Evolutionary conservation across 2,113 vertebrate genomes (phyloP).

Genomic region (Pelecanus crispus): DNA sequence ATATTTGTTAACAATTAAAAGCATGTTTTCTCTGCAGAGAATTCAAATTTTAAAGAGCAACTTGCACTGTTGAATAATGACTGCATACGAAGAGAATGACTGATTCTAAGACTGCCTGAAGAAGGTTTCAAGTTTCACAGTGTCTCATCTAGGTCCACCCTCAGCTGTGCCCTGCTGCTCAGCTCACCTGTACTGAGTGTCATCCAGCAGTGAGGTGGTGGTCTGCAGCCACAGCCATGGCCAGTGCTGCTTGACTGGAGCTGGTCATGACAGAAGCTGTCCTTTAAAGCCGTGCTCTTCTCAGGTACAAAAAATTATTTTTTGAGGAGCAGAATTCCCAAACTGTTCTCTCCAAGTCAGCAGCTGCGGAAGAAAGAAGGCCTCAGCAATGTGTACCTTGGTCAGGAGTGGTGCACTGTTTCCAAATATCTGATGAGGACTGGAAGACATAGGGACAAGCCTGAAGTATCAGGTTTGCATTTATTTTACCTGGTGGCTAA

Average conservation of each 20-base stretch:
- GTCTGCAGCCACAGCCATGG: fast-evolving
- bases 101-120: neutral
- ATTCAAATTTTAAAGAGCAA: neutral
- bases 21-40: neutral
- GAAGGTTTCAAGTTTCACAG: fast-evolving
- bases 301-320: neutral
- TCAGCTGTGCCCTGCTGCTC: neutral
- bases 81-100: neutral
- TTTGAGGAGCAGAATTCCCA: neutral
- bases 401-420: fast-evolving
- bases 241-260: neutral
- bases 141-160: neutral
- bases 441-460: neutral
- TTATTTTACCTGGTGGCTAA: neutral
- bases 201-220: fast-evolving
- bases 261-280: fast-evolving
- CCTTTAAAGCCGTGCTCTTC: fast-evolving
- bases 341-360: neutral
- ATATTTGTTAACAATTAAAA: neutral
- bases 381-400: fast-evolving
- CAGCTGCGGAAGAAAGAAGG: neutral
- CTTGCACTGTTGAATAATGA: neutral
- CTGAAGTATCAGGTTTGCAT: neutral
- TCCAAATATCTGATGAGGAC: neutral
- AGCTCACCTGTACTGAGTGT: fast-evolving